Conservation (phyloP, 2,113 vertebrate species). For the Clupea harengus region DNA sequence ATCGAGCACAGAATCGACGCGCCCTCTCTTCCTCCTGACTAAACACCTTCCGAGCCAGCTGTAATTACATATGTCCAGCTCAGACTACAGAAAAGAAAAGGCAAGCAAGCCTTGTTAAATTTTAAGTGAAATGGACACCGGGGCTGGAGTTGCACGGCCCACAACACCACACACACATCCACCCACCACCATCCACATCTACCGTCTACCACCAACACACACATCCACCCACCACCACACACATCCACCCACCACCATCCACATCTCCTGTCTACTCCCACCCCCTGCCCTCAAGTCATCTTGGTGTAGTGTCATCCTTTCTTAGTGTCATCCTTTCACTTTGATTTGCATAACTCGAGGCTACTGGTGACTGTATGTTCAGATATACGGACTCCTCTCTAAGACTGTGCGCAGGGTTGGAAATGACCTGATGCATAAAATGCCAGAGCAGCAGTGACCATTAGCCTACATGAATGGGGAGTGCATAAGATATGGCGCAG, state of each 20-base stretch:
- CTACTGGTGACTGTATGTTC: no score
- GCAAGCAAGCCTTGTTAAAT: constrained; percentile 27
- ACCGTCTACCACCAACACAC: not conserved
- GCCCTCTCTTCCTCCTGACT: constrained; percentile 33
- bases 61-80: constrained; percentile 56
- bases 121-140: constrained; percentile 17
- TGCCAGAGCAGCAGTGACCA: no score
- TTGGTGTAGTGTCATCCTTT: no score
- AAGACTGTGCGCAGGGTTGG: no score
- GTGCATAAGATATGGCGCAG: no score
- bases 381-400: no score
- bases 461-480: no score
- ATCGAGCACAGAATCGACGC: constrained; percentile 12
- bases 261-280: not conserved
- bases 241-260: not conserved
- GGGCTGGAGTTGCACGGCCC: not conserved
- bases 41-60: constrained; percentile 28
- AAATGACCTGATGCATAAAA: no score
- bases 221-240: not conserved
- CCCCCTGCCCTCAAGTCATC: not conserved
- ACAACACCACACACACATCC: not conserved
- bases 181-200: not conserved
- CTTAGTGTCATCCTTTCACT: no score
- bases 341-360: no score
- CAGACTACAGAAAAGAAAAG: constrained; percentile 42